Percentiles rank a stretch among this genome's conserved stretches.
These are phyloP conservation scores for Hirtodrosophila confusa DNA, from an alignment of 2,888 invertebrate species.

Conservation along the genomic window DNA sequence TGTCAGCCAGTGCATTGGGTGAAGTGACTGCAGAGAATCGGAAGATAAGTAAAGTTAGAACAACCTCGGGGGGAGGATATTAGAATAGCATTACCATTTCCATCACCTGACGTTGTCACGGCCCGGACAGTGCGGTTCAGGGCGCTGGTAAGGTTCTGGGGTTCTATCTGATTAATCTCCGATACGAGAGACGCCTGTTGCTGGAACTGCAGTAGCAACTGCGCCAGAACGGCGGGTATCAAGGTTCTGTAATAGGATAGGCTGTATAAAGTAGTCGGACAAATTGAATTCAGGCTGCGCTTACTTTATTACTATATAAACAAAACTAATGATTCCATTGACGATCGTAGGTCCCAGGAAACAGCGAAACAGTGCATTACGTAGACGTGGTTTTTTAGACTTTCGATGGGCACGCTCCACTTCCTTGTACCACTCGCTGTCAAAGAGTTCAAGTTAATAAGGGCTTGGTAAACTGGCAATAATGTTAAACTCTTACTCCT, in stretches of 20 bases:
- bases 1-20: slow-evolving; percentile 39
- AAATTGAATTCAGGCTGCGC: slow-evolving; percentile 8
- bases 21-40: slow-evolving; percentile 27
- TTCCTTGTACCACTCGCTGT: slow-evolving; percentile 89
- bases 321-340: slow-evolving; percentile 87
- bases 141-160: slow-evolving; percentile 13
- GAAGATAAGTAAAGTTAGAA: background rate
- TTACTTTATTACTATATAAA: slow-evolving; percentile 83
- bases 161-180: background rate
- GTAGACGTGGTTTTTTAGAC: slow-evolving; percentile 87
- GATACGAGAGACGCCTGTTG: slow-evolving; percentile 4
- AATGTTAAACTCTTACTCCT: slow-evolving; percentile 71
- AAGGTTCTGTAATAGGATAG: slow-evolving; percentile 73
- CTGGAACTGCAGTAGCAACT: slow-evolving; percentile 83
- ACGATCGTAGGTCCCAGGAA: slow-evolving; percentile 89
- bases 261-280: background rate
- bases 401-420: slow-evolving; percentile 86
- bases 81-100: slow-evolving; percentile 4
- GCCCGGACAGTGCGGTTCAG: slow-evolving; percentile 66
- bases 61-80: too few relatives aligned
- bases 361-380: slow-evolving; percentile 87
- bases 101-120: slow-evolving; percentile 15
- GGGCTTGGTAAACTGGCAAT: background rate
- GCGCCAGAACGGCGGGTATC: slow-evolving; percentile 83
- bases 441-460: background rate